A percentile compares a stretch with the other conserved stretches of the same genome.
phyloP scores from a whole-genome alignment of 1,140 invertebrate species.

The Cepaea nemoralis region DNA sequence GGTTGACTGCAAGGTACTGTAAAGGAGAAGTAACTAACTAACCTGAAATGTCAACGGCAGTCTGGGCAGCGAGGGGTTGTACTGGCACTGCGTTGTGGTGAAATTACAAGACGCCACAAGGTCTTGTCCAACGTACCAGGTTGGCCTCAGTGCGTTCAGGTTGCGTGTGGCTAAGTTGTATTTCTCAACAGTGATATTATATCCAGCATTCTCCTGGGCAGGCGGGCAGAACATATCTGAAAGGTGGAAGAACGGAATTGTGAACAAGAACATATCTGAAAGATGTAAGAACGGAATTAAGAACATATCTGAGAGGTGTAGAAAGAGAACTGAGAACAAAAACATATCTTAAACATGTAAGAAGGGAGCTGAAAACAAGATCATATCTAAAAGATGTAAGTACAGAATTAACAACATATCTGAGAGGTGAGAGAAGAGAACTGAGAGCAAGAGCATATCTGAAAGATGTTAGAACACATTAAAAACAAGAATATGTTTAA shows the following conservation, averaged over 20 bases:
- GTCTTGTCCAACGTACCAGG: neutral
- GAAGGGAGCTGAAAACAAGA: too few relatives aligned
- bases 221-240: neutral
- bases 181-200: neutral
- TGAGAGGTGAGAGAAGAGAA: neutral
- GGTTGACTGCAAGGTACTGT: too few relatives aligned
- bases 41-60: neutral
- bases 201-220: neutral
- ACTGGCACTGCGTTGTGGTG: neutral
- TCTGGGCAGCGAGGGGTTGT: neutral
- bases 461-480: neutral
- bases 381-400: too few relatives aligned
- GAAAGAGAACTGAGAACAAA: too few relatives aligned
- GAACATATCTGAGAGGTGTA: too few relatives aligned
- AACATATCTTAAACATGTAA: too few relatives aligned
- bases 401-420: too few relatives aligned
- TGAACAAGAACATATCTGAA: neutral
- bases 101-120: neutral
- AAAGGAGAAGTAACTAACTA: too few relatives aligned
- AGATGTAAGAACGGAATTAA: too few relatives aligned
- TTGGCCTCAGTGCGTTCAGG: neutral
- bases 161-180: neutral
- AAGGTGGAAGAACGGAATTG: too few relatives aligned
- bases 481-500: too few relatives aligned
- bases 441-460: neutral